These are phyloP conservation scores for Hemibagrus guttatus DNA, from an alignment of 2,797 vertebrate genomes.

Conservation along the genomic window DNA sequence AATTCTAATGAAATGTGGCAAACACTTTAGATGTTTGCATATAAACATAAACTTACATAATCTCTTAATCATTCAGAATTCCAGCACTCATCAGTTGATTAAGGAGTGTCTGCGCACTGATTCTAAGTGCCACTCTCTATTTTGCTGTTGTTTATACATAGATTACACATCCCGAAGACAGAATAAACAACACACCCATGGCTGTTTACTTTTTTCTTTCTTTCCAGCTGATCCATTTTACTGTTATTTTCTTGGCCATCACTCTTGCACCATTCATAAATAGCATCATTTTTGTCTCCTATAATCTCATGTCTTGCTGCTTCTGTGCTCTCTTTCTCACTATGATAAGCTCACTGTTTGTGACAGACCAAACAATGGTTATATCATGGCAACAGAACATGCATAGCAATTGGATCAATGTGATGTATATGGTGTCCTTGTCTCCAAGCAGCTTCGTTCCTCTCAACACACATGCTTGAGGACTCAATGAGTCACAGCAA, in stretches of 20 bases:
- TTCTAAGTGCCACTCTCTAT: background rate
- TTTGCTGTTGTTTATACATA: background rate
- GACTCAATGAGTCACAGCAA: background rate
- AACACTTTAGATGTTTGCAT: background rate
- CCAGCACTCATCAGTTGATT: background rate
- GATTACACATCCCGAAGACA: background rate
- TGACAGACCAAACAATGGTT: conserved; percentile 33
- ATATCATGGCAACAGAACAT: conserved; percentile 55
- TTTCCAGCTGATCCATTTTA: background rate
- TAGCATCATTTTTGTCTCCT: background rate
- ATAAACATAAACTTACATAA: background rate
- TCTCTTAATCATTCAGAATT: background rate
- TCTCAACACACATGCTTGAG: no score
- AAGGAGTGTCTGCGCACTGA: background rate
- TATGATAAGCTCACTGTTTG: conserved; percentile 18
- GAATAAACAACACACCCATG: background rate
- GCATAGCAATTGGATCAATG: conserved; percentile 71
- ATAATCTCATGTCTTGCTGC: background rate
- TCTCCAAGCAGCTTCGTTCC: background rate
- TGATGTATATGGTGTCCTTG: conserved; percentile 64
- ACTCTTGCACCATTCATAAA: background rate
- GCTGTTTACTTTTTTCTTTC: background rate
- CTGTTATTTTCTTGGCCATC: conserved; percentile 3
- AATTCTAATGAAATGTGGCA: background rate
- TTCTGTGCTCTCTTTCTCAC: background rate